These are phyloP conservation scores for Crossocerus cetratus DNA, from an alignment of 2,888 invertebrate genomes.

Conservation along the genomic window DNA sequence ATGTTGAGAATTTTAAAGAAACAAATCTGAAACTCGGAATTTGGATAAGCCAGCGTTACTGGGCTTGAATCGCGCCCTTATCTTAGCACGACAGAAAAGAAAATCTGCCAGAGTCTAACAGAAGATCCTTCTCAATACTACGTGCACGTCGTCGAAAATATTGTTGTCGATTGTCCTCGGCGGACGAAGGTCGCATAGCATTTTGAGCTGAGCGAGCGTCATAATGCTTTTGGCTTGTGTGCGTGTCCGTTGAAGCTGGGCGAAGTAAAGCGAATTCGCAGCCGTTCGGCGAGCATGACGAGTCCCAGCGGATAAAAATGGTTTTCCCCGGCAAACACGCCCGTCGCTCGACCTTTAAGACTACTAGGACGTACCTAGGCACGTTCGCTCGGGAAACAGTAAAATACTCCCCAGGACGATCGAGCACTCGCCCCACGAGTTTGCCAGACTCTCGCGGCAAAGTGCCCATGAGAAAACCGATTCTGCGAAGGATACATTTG, in stretches of 20 bases:
- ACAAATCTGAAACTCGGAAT: too few species aligned
- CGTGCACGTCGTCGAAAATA: conserved; percentile 16
- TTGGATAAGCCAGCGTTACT: too few species aligned
- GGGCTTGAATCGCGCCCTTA: too few species aligned
- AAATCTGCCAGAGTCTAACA: too few species aligned
- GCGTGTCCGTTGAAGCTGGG: neutral
- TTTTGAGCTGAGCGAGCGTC: conserved; percentile 45
- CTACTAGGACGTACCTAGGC: neutral
- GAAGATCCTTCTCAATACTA: too few species aligned
- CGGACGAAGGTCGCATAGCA: conserved; percentile 37
- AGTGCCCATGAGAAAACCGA: too few species aligned
- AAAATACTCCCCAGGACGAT: neutral
- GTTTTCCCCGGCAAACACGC: conserved; percentile 24
- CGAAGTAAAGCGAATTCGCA: conserved; percentile 22
- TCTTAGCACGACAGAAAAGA: conserved; percentile 15
- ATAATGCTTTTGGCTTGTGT: conserved; percentile 21
- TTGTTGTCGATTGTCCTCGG: conserved; percentile 27
- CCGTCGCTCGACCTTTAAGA: conserved; percentile 13
- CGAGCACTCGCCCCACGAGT: too few species aligned
- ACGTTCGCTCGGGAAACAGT: neutral
- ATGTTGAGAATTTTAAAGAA: too few species aligned
- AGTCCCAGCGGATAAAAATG: conserved; percentile 17
- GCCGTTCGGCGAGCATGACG: conserved; percentile 3
- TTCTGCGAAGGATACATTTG: too few species aligned
- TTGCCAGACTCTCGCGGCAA: too few species aligned